Percentiles rank a stretch among this genome's conserved stretches.
These are phyloP conservation scores for Asteroscopus sphinx DNA, from an alignment of 2,888 invertebrate species.

Conservation along the genomic window DNA sequence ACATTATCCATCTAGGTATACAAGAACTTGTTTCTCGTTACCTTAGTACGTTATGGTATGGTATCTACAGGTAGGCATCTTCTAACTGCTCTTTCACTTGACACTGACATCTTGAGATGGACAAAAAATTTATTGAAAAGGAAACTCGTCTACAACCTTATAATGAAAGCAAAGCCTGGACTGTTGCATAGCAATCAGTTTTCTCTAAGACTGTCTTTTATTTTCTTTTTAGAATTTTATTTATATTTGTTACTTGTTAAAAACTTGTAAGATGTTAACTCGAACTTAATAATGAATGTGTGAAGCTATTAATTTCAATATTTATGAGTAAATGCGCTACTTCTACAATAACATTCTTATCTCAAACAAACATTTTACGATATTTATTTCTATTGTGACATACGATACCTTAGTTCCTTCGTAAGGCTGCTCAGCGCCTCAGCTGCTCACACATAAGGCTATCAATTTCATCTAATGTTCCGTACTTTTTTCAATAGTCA, in stretches of 20 bases:
- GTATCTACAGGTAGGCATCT: slow-evolving; percentile 21
- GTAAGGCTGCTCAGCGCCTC: slow-evolving; percentile 14
- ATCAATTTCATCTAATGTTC: slow-evolving; percentile 37
- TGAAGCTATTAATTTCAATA: no score
- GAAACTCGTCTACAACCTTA: slow-evolving; percentile 37
- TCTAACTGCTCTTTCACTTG: slow-evolving; percentile 31
- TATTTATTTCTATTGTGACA: not conserved
- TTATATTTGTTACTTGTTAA: not conserved
- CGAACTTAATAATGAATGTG: no score
- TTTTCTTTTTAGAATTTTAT: not conserved
- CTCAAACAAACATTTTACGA: not conserved
- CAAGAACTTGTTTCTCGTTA: slow-evolving; percentile 17
- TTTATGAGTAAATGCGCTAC: no score
- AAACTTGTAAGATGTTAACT: no score
- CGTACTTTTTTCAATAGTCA: not conserved
- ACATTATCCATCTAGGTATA: not conserved
- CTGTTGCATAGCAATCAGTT: slow-evolving; percentile 34
- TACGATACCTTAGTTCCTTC: slow-evolving; percentile 7
- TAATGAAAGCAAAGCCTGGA: slow-evolving; percentile 30
- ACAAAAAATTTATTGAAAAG: slow-evolving; percentile 38
- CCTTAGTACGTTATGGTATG: slow-evolving; percentile 6
- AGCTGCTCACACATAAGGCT: slow-evolving; percentile 28
- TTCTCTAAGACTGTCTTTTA: slow-evolving; percentile 18
- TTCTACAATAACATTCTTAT: no score
- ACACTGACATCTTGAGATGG: slow-evolving; percentile 29